Percentiles rank a stretch among this genome's conserved stretches.
Evolutionary conservation across 2,797 vertebrate species (phyloP).

Genomic region (Ctenopoma multispine): DNA sequence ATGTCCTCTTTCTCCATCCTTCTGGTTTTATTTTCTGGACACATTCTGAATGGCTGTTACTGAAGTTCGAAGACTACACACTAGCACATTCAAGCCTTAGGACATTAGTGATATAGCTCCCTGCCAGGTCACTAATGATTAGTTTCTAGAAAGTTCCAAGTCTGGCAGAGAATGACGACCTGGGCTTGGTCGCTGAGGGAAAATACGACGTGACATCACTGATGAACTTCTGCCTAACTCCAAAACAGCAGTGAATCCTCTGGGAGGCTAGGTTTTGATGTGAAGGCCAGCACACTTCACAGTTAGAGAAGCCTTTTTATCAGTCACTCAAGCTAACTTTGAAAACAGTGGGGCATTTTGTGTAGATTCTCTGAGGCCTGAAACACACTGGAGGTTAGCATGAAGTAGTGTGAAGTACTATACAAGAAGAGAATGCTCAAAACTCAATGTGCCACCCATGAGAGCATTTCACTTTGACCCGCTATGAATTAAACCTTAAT

Average conservation of each 20-base stretch:
- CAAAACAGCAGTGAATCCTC: slow-evolving; percentile 68
- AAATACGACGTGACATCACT: slow-evolving; percentile 73
- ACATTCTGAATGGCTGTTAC: neutral
- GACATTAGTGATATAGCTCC: neutral
- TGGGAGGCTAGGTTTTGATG: slow-evolving; percentile 70
- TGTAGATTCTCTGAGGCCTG: slow-evolving; percentile 52
- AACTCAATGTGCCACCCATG: slow-evolving; percentile 6
- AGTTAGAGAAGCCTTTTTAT: slow-evolving; percentile 82
- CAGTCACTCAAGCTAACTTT: slow-evolving; percentile 75
- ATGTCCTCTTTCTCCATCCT: no score
- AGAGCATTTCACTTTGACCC: slow-evolving; percentile 35
- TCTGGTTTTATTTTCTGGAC: neutral
- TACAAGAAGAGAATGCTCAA: slow-evolving; percentile 10
- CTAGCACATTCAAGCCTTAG: no score
- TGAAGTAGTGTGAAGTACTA: slow-evolving; percentile 19
- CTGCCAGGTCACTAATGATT: slow-evolving; percentile 11
- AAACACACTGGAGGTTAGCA: slow-evolving; percentile 55
- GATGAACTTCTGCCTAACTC: slow-evolving; percentile 64
- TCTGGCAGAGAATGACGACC: slow-evolving; percentile 57
- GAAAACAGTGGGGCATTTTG: slow-evolving; percentile 62
- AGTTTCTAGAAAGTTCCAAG: slow-evolving; percentile 31
- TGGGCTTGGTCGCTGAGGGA: slow-evolving; percentile 49
- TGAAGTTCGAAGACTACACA: neutral
- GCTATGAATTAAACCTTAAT: slow-evolving; percentile 7
- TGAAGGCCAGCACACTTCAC: slow-evolving; percentile 73